These are phyloP conservation scores for Drosophila neotestacea DNA, from an alignment of 2,888 invertebrate genomes.

Conservation along the genomic window DNA sequence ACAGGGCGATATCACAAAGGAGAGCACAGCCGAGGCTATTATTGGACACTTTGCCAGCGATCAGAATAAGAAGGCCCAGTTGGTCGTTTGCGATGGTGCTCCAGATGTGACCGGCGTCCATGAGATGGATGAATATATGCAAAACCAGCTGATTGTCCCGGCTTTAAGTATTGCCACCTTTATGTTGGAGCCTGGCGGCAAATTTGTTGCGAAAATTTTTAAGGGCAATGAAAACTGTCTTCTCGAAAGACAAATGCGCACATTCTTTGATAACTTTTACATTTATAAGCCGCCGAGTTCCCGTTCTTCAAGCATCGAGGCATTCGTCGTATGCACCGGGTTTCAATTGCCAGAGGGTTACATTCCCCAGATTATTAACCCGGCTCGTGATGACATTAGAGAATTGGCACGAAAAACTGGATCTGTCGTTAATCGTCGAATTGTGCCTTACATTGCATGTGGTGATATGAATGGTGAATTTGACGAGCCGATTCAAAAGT, in stretches of 20 bases:
- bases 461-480: slow-evolving; percentile 90
- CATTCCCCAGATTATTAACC: slow-evolving; percentile 90
- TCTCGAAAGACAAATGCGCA: slow-evolving; percentile 94
- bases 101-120: slow-evolving; percentile 99
- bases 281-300: slow-evolving; percentile 98
- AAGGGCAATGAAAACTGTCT: slow-evolving; percentile 96
- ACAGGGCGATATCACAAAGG: slow-evolving; percentile 99
- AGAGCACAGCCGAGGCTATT: slow-evolving; percentile 95
- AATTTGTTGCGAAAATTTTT: slow-evolving; percentile 99
- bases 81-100: slow-evolving; percentile 99
- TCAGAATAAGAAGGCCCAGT: slow-evolving; percentile 92
- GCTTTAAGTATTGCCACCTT: slow-evolving; percentile 98
- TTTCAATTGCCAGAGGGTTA: slow-evolving; percentile 95
- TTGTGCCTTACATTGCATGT: slow-evolving; percentile 97
- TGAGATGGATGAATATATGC: slow-evolving; percentile 99
- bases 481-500: slow-evolving; percentile 87
- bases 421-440: slow-evolving; percentile 90
- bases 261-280: slow-evolving; percentile 95
- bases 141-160: slow-evolving; percentile 96
- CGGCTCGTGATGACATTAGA: slow-evolving; percentile 91
- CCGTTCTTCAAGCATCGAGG: slow-evolving; percentile 98
- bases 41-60: slow-evolving; percentile 94
- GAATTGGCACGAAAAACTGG: slow-evolving; percentile 91
- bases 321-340: slow-evolving; percentile 96
- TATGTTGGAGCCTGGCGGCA: slow-evolving; percentile 94